phyloP scores from a whole-genome alignment of 23 tunicate species.

The Trididemnum nubilum region DNA sequence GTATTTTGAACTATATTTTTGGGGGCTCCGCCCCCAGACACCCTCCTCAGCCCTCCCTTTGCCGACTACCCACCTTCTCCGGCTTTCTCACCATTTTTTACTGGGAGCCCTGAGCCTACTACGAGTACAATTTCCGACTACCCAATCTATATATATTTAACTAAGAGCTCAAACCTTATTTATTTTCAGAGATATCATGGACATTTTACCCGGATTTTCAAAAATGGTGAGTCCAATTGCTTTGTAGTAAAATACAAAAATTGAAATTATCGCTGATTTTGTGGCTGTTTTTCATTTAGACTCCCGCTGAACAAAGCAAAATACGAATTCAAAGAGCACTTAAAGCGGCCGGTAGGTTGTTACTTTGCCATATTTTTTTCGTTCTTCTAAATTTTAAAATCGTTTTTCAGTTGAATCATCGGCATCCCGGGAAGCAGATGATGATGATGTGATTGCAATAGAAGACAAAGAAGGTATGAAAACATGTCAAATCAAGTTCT shows the following conservation, averaged over 20 bases:
- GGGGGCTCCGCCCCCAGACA: too few species aligned
- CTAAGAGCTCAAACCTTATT: too few species aligned
- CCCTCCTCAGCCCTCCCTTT: too few species aligned
- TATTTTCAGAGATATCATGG: slow-evolving; percentile 57
- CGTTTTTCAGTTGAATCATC: slow-evolving; percentile 53
- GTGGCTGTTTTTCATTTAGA: slow-evolving; percentile 21
- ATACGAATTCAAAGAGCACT: slow-evolving; percentile 57
- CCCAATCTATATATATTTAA: too few species aligned
- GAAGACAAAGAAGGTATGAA: not conserved
- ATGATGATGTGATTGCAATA: not conserved
- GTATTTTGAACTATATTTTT: too few species aligned
- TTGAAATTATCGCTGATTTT: not conserved
- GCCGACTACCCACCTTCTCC: too few species aligned
- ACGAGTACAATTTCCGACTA: too few species aligned
- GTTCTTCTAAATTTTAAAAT: too few species aligned
- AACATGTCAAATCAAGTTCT: too few species aligned
- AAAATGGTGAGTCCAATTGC: slow-evolving; percentile 48
- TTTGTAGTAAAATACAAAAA: not conserved
- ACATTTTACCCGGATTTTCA: slow-evolving; percentile 69
- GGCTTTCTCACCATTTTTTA: too few species aligned
- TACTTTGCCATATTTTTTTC: too few species aligned
- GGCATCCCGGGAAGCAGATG: not conserved
- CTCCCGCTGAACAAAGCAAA: slow-evolving; percentile 61
- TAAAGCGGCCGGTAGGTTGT: slow-evolving; percentile 44
- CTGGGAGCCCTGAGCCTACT: too few species aligned